Percentiles rank a stretch among this genome's conserved stretches.
phyloP scores from a whole-genome alignment of 2,888 invertebrate genomes.

The Agrochola lychnidis region DNA sequence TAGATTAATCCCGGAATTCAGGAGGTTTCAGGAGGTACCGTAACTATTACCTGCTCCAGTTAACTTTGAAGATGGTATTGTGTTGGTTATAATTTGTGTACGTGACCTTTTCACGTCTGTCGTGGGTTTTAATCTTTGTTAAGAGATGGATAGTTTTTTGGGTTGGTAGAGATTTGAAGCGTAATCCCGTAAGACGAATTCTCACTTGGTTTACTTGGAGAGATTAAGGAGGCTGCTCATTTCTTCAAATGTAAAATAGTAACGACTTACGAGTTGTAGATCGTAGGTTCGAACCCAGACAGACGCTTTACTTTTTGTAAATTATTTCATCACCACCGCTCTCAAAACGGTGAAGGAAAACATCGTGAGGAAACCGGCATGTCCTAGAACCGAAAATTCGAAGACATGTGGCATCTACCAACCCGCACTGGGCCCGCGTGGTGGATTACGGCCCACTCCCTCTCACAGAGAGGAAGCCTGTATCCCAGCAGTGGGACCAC shows the following conservation, averaged over 20 bases:
- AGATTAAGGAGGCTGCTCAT: neutral
- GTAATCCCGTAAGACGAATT: neutral
- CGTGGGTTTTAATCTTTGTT: conserved; percentile 5
- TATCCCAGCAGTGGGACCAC: too few relatives aligned
- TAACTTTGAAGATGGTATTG: conserved; percentile 69
- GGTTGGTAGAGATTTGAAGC: neutral
- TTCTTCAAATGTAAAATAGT: neutral
- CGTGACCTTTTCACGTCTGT: conserved; percentile 13
- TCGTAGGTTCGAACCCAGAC: too few relatives aligned
- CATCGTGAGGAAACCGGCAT: too few relatives aligned
- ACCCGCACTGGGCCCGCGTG: too few relatives aligned
- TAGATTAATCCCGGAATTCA: conserved; percentile 70
- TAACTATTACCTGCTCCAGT: conserved; percentile 73
- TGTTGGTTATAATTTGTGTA: conserved; percentile 49
- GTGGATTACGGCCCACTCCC: too few relatives aligned
- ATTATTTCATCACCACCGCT: too few relatives aligned
- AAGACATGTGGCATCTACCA: too few relatives aligned
- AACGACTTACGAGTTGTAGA: too few relatives aligned
- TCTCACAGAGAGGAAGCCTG: too few relatives aligned
- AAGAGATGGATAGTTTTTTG: neutral
- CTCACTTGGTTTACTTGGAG: neutral
- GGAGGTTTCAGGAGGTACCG: conserved; percentile 61
- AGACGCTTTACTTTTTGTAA: too few relatives aligned
- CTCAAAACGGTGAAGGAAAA: too few relatives aligned
- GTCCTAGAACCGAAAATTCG: too few relatives aligned